Conservation (phyloP, 2,797 vertebrate species). For the Enteromius viviparus region DNA sequence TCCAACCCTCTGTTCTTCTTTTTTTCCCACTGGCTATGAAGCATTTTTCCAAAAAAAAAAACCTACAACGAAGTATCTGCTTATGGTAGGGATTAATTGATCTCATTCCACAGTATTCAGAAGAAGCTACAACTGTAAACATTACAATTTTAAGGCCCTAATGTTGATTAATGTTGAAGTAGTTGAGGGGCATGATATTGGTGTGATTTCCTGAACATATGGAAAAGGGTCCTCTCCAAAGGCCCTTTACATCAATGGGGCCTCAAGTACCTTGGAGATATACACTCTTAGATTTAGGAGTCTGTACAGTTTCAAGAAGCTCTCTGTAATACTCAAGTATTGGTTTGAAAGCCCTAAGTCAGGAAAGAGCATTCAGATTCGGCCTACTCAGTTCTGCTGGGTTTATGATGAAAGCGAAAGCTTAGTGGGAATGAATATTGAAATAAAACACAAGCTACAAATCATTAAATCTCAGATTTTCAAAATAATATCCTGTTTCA, state of each 20-base stretch:
- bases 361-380: conserved; percentile 29
- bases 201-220: conserved; percentile 14
- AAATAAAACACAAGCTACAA: not conserved
- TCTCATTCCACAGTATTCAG: not conserved
- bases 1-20: not conserved
- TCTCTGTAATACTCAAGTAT: conserved; percentile 12
- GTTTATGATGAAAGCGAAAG: not conserved
- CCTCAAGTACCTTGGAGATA: conserved; percentile 9
- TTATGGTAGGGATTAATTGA: not conserved
- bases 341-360: conserved; percentile 16
- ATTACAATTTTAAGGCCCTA: not conserved
- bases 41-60: not conserved
- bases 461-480: not conserved
- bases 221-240: conserved; percentile 8
- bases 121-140: not conserved
- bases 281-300: conserved; percentile 1
- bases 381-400: not conserved
- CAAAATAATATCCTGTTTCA: not conserved
- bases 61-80: not conserved
- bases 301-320: conserved; percentile 26
- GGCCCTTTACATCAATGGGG: conserved; percentile 15
- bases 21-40: not conserved
- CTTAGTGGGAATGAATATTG: not conserved
- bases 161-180: not conserved
- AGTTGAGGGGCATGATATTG: not conserved